phyloP scores from a whole-genome alignment of 2,113 vertebrate species.

The Emydura subglobosa region DNA sequence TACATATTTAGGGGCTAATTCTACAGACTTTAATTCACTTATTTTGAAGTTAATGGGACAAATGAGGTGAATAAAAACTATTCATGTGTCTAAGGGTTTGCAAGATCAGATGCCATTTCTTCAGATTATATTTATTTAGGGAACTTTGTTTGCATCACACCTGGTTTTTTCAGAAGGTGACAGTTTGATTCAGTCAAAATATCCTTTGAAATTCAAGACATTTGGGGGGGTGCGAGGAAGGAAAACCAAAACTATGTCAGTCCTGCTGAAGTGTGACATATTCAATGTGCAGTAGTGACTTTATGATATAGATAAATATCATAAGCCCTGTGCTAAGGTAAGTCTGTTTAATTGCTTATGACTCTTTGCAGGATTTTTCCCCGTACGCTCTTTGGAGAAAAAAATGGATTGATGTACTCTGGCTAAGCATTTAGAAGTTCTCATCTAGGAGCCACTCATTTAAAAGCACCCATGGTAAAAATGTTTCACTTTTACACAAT shows the following conservation, averaged over 20 bases:
- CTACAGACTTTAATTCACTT: neutral
- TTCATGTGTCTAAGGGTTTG: neutral
- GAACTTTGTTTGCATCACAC: neutral
- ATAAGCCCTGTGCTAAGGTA: neutral
- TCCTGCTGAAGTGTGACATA: neutral
- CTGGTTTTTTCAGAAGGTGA: constrained; percentile 27
- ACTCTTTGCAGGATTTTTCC: neutral
- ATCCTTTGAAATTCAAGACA: constrained; percentile 36
- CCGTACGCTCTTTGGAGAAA: neutral
- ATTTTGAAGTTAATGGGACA: neutral
- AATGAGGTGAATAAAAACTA: neutral
- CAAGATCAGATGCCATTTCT: neutral
- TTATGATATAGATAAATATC: neutral
- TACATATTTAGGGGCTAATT: accelerated
- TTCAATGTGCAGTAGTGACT: neutral
- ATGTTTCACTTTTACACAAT: accelerated
- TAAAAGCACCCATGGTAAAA: neutral
- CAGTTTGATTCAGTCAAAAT: neutral
- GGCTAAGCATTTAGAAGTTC: neutral
- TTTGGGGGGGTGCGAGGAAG: neutral
- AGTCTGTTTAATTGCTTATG: neutral
- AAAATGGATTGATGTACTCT: neutral
- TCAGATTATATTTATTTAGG: neutral
- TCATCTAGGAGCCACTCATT: accelerated
- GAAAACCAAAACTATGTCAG: neutral